Evolutionary conservation across 2,113 vertebrate species (phyloP).

Genomic region (Carlito syrichta): DNA sequence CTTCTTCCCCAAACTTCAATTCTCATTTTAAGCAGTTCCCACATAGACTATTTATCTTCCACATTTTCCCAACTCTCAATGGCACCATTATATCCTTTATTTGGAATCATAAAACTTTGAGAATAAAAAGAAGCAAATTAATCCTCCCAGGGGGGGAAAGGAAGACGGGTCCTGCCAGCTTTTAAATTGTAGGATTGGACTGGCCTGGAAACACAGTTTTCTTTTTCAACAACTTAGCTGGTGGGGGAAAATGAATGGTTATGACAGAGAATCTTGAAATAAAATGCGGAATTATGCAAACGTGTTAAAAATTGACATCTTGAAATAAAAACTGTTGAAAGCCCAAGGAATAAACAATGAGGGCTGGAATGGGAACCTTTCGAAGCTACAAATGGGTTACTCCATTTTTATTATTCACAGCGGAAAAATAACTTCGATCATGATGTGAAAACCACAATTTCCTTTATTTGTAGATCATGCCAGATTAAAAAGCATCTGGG

Average conservation of each 20-base stretch:
- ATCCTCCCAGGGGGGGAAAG: constrained; percentile 70
- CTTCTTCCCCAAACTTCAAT: constrained; percentile 69
- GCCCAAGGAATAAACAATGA: constrained; percentile 53
- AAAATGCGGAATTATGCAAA: constrained; percentile 71
- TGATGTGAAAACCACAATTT: constrained; percentile 74
- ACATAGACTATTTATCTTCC: constrained; percentile 80
- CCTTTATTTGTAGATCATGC: constrained; percentile 70
- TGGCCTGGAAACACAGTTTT: constrained; percentile 60
- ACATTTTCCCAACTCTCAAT: constrained; percentile 77
- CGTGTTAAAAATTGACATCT: constrained; percentile 60
- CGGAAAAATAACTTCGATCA: constrained; percentile 48
- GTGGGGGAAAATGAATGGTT: constrained; percentile 52
- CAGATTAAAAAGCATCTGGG: constrained; percentile 50
- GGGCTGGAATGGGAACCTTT: not conserved
- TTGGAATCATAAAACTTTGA: constrained; percentile 80
- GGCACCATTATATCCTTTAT: constrained; percentile 80
- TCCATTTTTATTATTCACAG: constrained; percentile 67
- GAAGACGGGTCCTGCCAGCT: constrained; percentile 69
- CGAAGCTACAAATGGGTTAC: constrained; percentile 37
- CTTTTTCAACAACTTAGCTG: constrained; percentile 66
- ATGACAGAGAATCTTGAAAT: constrained; percentile 66
- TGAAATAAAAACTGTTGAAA: constrained; percentile 47
- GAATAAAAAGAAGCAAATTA: constrained; percentile 84
- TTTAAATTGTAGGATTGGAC: constrained; percentile 71
- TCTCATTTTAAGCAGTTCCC: constrained; percentile 79